phyloP scores from a whole-genome alignment of 2,113 vertebrate species.

The Nestor notabilis region DNA sequence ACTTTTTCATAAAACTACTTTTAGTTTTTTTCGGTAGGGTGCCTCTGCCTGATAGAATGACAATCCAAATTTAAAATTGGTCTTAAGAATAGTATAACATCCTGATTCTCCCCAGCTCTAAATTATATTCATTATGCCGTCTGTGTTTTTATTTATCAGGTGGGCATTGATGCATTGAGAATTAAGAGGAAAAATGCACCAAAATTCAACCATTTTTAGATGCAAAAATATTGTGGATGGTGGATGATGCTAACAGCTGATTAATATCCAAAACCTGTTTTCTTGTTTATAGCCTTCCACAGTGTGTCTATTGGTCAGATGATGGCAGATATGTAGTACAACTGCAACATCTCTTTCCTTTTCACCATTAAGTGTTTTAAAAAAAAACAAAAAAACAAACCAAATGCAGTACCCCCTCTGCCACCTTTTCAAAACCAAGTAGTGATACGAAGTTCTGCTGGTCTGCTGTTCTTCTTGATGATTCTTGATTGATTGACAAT shows the following conservation, averaged over 20 bases:
- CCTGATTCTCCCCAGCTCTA: neutral
- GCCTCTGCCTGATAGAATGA: neutral
- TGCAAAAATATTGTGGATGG: neutral
- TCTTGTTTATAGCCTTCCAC: neutral
- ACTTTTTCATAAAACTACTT: neutral
- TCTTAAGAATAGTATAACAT: neutral
- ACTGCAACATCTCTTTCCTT: neutral
- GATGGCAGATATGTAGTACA: neutral
- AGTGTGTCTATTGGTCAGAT: neutral
- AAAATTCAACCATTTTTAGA: neutral
- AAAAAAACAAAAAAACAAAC: neutral
- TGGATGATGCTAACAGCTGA: neutral
- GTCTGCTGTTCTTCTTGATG: neutral
- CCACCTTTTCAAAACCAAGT: neutral
- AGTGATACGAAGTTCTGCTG: neutral
- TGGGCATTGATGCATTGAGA: neutral
- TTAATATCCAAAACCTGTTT: neutral
- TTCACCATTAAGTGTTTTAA: neutral
- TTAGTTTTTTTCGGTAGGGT: neutral
- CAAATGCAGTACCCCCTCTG: rapidly evolving
- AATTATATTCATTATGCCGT: neutral
- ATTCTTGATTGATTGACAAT: neutral
- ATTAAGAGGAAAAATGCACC: neutral
- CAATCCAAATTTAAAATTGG: neutral
- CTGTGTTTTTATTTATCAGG: neutral